A percentile compares a stretch with the other conserved stretches of the same genome.
phyloP scores from a whole-genome alignment of 2,797 vertebrate genomes.

The Tauraco hartlaubi region DNA sequence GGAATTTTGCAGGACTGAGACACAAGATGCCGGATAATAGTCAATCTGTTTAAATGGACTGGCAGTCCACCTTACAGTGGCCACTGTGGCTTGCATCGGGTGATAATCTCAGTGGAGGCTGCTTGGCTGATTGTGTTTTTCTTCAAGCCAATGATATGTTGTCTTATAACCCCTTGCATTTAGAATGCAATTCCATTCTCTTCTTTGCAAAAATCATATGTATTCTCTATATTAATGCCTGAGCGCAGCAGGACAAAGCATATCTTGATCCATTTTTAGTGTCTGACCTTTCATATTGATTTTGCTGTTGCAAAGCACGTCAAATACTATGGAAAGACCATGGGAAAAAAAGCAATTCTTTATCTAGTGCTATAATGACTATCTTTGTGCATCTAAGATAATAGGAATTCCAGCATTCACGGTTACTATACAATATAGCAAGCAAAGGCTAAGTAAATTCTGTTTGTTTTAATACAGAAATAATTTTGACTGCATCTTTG shows the following conservation, averaged over 20 bases:
- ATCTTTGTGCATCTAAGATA: not conserved
- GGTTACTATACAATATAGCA: not conserved
- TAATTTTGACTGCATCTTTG: constrained; percentile 4
- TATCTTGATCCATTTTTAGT: not conserved
- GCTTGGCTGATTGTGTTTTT: not conserved
- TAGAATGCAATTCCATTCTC: not conserved
- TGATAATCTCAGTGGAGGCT: not conserved
- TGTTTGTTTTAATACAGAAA: not conserved
- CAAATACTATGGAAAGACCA: not conserved
- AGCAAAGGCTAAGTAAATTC: not conserved
- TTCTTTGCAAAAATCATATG: not conserved
- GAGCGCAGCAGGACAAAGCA: not conserved
- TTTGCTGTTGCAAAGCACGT: not conserved
- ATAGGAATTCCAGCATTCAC: not conserved
- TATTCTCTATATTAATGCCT: not conserved
- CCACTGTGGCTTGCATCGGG: not conserved
- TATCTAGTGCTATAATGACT: not conserved
- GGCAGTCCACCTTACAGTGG: not conserved
- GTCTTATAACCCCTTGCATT: not conserved
- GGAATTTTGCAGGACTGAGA: not conserved
- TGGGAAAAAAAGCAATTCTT: not conserved
- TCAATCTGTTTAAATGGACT: not conserved
- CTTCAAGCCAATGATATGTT: rapidly evolving
- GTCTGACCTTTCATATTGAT: not conserved
- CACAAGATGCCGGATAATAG: not conserved